Evolutionary conservation across 2,797 vertebrate genomes (phyloP), one percentile per base, ranked within the genome.

Genomic region (Gymnodraco acuticeps): DNA sequence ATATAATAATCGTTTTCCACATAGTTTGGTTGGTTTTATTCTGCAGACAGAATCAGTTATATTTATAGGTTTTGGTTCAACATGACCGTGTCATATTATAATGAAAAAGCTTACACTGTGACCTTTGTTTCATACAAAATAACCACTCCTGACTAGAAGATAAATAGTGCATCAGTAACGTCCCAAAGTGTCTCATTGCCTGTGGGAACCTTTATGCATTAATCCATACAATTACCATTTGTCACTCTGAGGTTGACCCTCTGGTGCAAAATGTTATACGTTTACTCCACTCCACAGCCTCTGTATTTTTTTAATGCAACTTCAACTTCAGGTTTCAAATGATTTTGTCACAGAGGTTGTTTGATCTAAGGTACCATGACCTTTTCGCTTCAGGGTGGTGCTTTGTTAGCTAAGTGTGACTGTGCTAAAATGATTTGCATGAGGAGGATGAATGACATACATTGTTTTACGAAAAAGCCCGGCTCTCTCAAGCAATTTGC

Each of bases 171-270:
- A 53, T 53, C 20, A 6, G 33, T 54, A 27, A 27, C 27, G 27
- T 5, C 27, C 27, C 27, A 27, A 27, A 27, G 4, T 4, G 12
- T 38, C 20, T 17, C 23, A 46, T 19, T 43, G 27, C 20, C 58
- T 33, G 14, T 31, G 31, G 12, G 15, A 50, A 1, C 15, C 4
- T 50, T 33, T n/a, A 38, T 14, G 6, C 3, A 61, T 47, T 7
- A 0, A 15, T 12, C 10, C 14, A 23, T 45, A 19, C 52, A 51
- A 63, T 20, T 77, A 91, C 85, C 70, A 27, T 83, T 76, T 3
- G 81, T 16, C 10, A 91, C 75, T 13, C 50, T 65, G 48, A 93
- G 69, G 41, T 52, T 65, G 69, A 90, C 59, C 47, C 89, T 81
- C 48, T 80, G 81, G 47, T 78, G 33, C 27, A 62, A 59, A 27